These are phyloP conservation scores for Platichthys stellatus DNA, from an alignment of 2,113 vertebrate genomes.

Conservation along the genomic window DNA sequence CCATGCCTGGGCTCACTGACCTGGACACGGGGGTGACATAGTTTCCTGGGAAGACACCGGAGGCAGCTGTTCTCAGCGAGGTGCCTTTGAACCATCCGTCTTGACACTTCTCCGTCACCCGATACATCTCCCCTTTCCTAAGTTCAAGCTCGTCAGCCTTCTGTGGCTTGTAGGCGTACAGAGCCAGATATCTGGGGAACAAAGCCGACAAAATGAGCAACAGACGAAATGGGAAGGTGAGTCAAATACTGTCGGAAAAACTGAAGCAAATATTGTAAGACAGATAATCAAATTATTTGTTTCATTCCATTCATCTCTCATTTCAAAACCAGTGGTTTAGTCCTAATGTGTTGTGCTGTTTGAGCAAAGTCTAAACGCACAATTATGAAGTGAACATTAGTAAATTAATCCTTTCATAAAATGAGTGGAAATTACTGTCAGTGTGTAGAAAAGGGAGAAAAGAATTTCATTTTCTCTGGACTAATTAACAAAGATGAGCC, in stretches of 20 bases:
- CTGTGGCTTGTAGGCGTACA: conserved; percentile 98
- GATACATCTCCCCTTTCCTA: conserved; percentile 97
- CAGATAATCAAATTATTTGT: background rate
- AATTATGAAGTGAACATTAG: too few species aligned
- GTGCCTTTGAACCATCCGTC: conserved; percentile 99
- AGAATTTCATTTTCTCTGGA: too few species aligned
- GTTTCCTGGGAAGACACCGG: conserved; percentile 97
- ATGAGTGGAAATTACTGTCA: too few species aligned
- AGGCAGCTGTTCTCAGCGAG: conserved; percentile 90
- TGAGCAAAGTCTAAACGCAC: background rate
- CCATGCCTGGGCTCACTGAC: conserved; percentile 76
- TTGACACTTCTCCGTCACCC: conserved; percentile 97
- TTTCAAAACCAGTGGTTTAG: background rate
- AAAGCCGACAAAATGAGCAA: conserved; percentile 1
- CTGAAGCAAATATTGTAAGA: conserved; percentile 14
- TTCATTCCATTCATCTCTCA: conserved; percentile 1
- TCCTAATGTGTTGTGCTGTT: background rate
- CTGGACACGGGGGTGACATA: conserved; percentile 97
- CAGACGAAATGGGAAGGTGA: background rate
- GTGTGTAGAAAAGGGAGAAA: too few species aligned
- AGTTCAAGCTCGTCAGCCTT: conserved; percentile 97
- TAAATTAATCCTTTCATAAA: too few species aligned
- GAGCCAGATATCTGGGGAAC: conserved; percentile 88
- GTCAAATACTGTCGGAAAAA: background rate
- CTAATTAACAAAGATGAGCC: too few species aligned